Conservation (phyloP, 1,140 invertebrate species). For the Apis mellifera region Amel_HAv3.1 CM009941.2:12387001-12387500, state of each 20-base stretch:
- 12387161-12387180: conserved; percentile 21
- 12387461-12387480: conserved; percentile 75
- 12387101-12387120: background rate
- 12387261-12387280: background rate
- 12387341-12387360: no score
- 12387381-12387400: no score
- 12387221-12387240: background rate
- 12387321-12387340: no score
- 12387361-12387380: no score
- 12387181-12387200: conserved; percentile 17
- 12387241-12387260: background rate
- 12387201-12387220: conserved; percentile 1
- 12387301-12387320: no score
- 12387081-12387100: background rate
- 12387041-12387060: background rate
- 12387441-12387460: conserved; percentile 70
- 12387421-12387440: background rate
- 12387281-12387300: no score
- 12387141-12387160: conserved; percentile 28
- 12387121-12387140: background rate
- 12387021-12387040: conserved; percentile 1
- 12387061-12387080: background rate
- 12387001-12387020: conserved; percentile 45
- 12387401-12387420: no score
- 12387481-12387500: conserved; percentile 79